Base-by-base conservation (phyloP, 2,113 vertebrate genomes). In the Passer domesticus region DNA sequence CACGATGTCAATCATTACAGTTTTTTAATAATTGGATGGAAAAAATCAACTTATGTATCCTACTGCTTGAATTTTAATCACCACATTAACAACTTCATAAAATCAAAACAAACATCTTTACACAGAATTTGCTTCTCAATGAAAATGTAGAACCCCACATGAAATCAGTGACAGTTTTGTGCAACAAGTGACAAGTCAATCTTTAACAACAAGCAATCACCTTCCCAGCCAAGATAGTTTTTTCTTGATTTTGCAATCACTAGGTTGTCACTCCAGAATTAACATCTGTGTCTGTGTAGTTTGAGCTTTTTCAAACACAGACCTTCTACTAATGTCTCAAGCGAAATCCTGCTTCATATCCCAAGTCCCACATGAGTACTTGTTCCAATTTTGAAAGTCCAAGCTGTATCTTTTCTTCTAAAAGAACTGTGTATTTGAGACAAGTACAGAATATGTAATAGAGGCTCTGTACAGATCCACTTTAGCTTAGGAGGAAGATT, bases 381-480 rank as follows among this genome's bases (percentile, higher is more conserved):
- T 90, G 67, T 74, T 85, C 82, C 84, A 91, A 3, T 87, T 95
- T 79, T 87, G 49, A 69, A 80, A 91, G 87, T 87, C 84, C 84
- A 89, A 79, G 66, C 50, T 68, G 10, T 39, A 25, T 58, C 50
- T 83, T 70, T 56, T 31, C 50, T 62, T 62, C 74, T 46, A 33
- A 85, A 84, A 85, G 77, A 82, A n/a, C 25, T 68, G 46, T 50
- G 46, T 67, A 91, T 85, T 83, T 92, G 87, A 87, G 58, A 95
- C 66, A 94, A 94, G 49, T 16, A 33, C 37, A 69, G 91, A 89
- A 91, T 82, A 85, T 69, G 59, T 82, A 95, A 95, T n/a, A 73
- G 81, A 84, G 52, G 18, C 2, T 49, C 76, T 49, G 30, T 21
- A 50, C 62, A 91, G 74, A 91, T 62, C 25, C 55, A 53, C 53